Evolutionary conservation across 2,888 invertebrate genomes (phyloP).

Genomic region (Automeris io): DNA sequence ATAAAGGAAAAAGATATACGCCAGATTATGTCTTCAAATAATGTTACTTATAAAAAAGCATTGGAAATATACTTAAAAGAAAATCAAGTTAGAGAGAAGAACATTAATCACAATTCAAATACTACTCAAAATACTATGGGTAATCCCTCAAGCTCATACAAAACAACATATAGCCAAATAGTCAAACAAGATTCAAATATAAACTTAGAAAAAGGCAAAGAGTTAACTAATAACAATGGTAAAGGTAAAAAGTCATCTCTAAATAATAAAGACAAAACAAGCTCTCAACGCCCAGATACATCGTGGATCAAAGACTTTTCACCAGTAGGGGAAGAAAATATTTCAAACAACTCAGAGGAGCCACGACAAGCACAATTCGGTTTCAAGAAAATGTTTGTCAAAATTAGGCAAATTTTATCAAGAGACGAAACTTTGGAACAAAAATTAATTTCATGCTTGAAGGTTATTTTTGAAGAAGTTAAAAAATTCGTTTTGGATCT

Average conservation of each 20-base stretch:
- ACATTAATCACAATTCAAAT: background rate
- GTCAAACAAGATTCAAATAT: background rate
- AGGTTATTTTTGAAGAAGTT: conserved; percentile 2
- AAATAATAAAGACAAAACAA: background rate
- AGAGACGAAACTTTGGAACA: background rate
- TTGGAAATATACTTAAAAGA: background rate
- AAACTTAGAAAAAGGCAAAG: background rate
- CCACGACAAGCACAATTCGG: background rate
- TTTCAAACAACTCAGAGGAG: background rate
- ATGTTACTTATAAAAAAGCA: conserved; percentile 12
- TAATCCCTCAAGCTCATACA: background rate
- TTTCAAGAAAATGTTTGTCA: background rate
- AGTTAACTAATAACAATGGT: background rate
- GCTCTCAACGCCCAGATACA: too few relatives aligned
- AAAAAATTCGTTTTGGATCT: background rate
- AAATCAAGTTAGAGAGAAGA: background rate
- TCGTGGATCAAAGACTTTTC: background rate
- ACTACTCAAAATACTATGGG: background rate
- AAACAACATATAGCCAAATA: background rate
- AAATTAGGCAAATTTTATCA: background rate
- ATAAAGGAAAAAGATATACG: conserved; percentile 12
- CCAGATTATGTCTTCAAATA: conserved; percentile 10
- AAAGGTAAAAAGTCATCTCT: too few relatives aligned
- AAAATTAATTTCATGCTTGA: background rate
- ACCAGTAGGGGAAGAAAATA: background rate